Evolutionary conservation across 2,888 invertebrate species (phyloP).

Genomic region (Dorcus parallelipipedus): DNA sequence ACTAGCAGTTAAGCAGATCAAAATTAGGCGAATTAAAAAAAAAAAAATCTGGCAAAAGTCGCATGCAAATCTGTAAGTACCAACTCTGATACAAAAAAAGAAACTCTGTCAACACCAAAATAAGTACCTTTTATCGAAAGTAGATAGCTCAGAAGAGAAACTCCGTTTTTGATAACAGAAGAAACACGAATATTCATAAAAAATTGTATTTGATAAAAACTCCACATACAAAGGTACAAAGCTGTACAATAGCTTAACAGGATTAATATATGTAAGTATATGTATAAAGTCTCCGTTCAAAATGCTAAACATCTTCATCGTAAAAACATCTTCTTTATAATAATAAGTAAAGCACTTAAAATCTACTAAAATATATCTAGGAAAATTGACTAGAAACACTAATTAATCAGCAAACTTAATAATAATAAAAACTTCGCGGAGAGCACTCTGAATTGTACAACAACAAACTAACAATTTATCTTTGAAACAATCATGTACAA

Average conservation of each 20-base stretch:
- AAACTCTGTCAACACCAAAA: slow-evolving; percentile 1
- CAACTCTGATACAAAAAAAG: too few relatives aligned
- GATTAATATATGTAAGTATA: slow-evolving; percentile 14
- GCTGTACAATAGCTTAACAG: slow-evolving; percentile 19
- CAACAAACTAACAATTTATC: too few relatives aligned
- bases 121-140: neutral
- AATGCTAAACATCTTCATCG: neutral
- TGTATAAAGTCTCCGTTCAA: slow-evolving; percentile 19
- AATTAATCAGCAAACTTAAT: too few relatives aligned
- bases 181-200: slow-evolving; percentile 4
- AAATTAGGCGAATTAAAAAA: too few relatives aligned
- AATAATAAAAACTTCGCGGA: too few relatives aligned
- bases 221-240: slow-evolving; percentile 18
- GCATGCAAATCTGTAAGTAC: too few relatives aligned
- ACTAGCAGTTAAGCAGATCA: too few relatives aligned
- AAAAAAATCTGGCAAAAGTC: too few relatives aligned
- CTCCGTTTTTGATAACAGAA: neutral
- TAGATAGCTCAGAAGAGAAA: neutral
- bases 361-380: slow-evolving; percentile 3
- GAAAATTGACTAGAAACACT: slow-evolving; percentile 1
- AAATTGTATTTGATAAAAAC: slow-evolving; percentile 18
- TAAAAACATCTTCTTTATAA: too few relatives aligned
- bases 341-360: slow-evolving; percentile 3
- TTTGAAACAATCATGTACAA: too few relatives aligned
- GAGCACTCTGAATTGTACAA: too few relatives aligned